These are phyloP conservation scores for Gallinago nigripennis DNA, from an alignment of 2,797 vertebrate genomes.

Conservation along the genomic window DNA sequence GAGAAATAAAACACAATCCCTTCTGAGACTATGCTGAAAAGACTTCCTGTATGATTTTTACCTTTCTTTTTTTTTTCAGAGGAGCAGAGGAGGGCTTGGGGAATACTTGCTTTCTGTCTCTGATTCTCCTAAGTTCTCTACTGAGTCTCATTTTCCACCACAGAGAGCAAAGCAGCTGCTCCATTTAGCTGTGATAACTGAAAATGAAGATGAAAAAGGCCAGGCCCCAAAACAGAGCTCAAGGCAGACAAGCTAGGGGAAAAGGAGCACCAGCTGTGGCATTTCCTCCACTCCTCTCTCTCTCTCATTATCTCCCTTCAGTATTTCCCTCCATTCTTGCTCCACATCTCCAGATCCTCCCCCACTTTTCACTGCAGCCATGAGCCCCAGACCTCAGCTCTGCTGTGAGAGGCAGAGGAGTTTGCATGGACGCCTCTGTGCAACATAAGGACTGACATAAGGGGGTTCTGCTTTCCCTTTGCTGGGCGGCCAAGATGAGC, in stretches of 20 bases:
- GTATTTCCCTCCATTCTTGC: background rate
- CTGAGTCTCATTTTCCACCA: background rate
- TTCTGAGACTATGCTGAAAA: background rate
- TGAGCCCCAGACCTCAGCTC: background rate
- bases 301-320: background rate
- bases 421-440: accelerated
- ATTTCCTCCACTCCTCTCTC: background rate
- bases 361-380: background rate
- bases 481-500: background rate
- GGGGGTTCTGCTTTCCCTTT: background rate
- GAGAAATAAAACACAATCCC: background rate
- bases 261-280: background rate
- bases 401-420: background rate
- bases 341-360: background rate
- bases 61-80: background rate
- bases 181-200: background rate
- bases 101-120: background rate
- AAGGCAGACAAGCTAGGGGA: background rate
- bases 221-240: background rate
- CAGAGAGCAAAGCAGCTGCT: background rate
- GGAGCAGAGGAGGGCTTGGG: background rate
- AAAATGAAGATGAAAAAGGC: background rate
- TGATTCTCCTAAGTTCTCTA: background rate
- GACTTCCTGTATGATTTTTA: background rate
- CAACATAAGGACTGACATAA: background rate